Percentiles rank a stretch among this genome's conserved stretches.
phyloP scores from a whole-genome alignment of 2,113 vertebrate species.

The Neomonachus schauinslandi region DNA sequence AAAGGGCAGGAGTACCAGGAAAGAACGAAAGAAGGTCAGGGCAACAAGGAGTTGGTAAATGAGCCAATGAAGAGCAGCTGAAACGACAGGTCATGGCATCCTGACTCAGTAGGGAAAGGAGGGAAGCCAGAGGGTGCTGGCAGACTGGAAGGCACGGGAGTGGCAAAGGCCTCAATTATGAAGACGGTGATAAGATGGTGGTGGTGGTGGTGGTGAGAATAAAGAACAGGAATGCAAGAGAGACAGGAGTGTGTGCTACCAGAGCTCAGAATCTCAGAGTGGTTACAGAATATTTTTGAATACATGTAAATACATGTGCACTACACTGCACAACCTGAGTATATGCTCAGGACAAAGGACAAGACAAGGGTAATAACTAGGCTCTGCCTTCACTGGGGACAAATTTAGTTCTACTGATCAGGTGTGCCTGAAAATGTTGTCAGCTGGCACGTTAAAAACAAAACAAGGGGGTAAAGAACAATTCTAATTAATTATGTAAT shows the following conservation, averaged over 20 bases:
- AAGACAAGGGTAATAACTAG: background rate
- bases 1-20: background rate
- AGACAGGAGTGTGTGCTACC: background rate
- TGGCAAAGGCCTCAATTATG: background rate
- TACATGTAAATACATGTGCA: background rate
- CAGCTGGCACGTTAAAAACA: background rate
- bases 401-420: background rate
- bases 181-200: background rate
- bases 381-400: background rate
- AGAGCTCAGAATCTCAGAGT: background rate
- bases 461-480: constrained; percentile 32
- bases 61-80: background rate
- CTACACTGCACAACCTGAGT: background rate
- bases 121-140: background rate
- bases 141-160: background rate
- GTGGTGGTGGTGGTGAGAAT: background rate
- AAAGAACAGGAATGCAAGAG: background rate
- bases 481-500: background rate
- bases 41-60: background rate
- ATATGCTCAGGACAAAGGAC: background rate
- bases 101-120: background rate
- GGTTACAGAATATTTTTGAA: background rate
- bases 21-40: background rate
- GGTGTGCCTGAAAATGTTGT: background rate
- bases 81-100: background rate